These are phyloP conservation scores for Temnothorax ravouxi DNA, from an alignment of 2,888 invertebrate genomes.

Conservation along the genomic window DNA sequence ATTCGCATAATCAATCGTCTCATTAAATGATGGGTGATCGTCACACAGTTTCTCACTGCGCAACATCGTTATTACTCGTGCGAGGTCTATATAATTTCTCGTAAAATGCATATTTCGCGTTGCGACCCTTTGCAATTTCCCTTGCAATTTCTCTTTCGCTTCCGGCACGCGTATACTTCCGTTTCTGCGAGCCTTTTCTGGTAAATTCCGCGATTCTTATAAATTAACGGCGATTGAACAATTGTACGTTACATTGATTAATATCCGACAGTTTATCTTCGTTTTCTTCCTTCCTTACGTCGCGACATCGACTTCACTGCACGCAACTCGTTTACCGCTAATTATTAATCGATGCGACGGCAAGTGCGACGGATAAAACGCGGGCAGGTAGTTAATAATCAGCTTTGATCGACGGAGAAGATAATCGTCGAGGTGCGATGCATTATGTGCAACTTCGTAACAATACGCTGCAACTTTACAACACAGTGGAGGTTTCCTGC, in stretches of 20 bases:
- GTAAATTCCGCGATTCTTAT: neutral
- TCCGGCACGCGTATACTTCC: neutral
- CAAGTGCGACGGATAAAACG: conserved; percentile 32
- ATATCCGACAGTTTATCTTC: neutral
- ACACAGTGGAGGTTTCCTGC: conserved; percentile 22
- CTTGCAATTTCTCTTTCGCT: neutral
- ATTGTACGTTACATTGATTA: neutral
- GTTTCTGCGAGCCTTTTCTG: neutral
- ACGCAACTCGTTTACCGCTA: conserved; percentile 16
- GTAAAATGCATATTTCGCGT: neutral
- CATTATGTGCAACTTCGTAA: conserved; percentile 48
- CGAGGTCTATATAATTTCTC: conserved; percentile 3
- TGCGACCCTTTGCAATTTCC: neutral
- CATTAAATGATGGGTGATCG: neutral
- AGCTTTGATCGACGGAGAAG: conserved; percentile 48
- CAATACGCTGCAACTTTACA: conserved; percentile 12
- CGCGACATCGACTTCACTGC: neutral
- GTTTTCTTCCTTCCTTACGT: neutral
- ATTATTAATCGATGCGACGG: conserved; percentile 49
- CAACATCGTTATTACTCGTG: neutral
- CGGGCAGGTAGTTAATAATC: conserved; percentile 25
- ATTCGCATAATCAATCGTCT: conserved; percentile 16
- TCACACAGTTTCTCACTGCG: conserved; percentile 23
- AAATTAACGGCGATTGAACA: neutral
- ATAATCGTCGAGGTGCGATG: conserved; percentile 42